Conservation (phyloP, 1,140 invertebrate genomes). For the Neodiprion fabricii region DNA sequence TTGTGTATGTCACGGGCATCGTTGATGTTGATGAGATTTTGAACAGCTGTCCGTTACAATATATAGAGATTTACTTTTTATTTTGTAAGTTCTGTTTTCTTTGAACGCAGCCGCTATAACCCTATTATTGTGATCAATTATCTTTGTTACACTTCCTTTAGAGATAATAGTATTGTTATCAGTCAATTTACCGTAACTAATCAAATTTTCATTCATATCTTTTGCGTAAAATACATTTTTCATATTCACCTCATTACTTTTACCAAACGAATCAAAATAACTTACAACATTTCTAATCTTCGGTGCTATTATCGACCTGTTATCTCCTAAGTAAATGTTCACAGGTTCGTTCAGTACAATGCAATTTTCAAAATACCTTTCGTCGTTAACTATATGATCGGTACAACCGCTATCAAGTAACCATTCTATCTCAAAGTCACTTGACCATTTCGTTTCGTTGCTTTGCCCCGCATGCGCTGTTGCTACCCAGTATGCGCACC, state of each 20-base stretch:
- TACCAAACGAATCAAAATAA: slow-evolving; percentile 6
- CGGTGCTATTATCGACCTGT: slow-evolving; percentile 17
- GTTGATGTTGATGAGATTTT: no score
- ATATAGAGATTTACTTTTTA: neutral
- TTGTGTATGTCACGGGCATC: no score
- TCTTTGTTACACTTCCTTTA: slow-evolving; percentile 3
- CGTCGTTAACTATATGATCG: slow-evolving; percentile 30
- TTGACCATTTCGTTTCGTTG: slow-evolving; percentile 23
- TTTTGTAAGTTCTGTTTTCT: neutral
- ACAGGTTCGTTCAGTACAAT: slow-evolving; percentile 11
- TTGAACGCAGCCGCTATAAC: neutral
- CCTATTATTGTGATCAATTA: slow-evolving; percentile 10
- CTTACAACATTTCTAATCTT: slow-evolving; percentile 23
- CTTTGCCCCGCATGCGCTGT: slow-evolving; percentile 14
- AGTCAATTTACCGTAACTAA: slow-evolving; percentile 18
- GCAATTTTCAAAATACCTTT: slow-evolving; percentile 22
- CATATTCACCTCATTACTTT: slow-evolving; percentile 10
- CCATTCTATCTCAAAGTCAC: slow-evolving; percentile 20
- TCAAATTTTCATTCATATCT: slow-evolving; percentile 22
- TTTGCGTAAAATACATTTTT: slow-evolving; percentile 22
- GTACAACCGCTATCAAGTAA: slow-evolving; percentile 29
- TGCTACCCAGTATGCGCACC: slow-evolving; percentile 13
- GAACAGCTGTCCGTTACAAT: no score
- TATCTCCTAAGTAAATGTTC: slow-evolving; percentile 18
- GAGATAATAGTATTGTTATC: slow-evolving; percentile 21